phyloP scores from a whole-genome alignment of 2,113 vertebrate genomes.

The Lophotis ruficrista region DNA sequence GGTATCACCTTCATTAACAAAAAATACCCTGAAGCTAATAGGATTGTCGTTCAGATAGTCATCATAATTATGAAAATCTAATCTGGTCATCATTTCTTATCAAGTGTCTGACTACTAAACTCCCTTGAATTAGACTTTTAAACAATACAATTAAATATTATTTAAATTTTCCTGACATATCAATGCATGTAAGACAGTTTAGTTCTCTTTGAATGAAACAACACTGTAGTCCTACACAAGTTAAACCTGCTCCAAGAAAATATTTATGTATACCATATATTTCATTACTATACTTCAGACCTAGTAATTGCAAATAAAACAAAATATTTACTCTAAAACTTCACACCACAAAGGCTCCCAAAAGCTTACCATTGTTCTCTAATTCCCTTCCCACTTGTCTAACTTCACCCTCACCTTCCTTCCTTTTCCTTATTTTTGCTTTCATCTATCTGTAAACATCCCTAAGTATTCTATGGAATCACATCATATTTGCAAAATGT shows the following conservation, averaged over 20 bases:
- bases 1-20: not conserved
- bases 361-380: not conserved
- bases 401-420: not conserved
- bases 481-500: not conserved
- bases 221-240: not conserved
- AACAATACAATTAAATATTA: not conserved
- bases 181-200: not conserved
- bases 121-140: not conserved
- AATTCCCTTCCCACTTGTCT: not conserved
- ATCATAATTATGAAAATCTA: not conserved
- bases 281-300: not conserved
- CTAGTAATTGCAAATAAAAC: not conserved
- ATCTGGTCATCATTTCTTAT: not conserved
- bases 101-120: not conserved
- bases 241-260: not conserved
- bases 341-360: not conserved
- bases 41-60: not conserved
- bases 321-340: not conserved
- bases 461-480: not conserved
- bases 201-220: not conserved
- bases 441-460: not conserved
- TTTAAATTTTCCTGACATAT: not conserved
- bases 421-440: not conserved
- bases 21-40: not conserved
- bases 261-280: not conserved